Conservation (phyloP, 2,113 vertebrate genomes). For the Recurvirostra avosetta region DNA sequence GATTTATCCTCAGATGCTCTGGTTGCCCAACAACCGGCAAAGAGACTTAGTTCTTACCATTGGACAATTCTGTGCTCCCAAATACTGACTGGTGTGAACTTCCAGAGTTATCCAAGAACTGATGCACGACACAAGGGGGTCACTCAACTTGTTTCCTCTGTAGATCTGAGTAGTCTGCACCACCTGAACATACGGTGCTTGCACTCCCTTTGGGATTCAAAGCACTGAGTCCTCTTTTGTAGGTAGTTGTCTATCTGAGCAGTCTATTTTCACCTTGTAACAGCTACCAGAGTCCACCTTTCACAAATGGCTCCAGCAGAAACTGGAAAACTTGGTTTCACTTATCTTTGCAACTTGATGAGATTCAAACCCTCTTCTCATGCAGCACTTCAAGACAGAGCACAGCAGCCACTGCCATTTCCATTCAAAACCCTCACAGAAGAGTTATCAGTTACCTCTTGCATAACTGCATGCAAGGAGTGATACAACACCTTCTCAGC, state of each 20-base stretch:
- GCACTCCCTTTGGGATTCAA: neutral
- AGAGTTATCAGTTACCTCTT: neutral
- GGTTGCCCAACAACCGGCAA: neutral
- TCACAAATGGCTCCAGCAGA: neutral
- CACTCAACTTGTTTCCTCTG: neutral
- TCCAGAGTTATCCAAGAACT: neutral
- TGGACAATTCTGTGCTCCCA: neutral
- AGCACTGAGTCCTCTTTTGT: neutral
- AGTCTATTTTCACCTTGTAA: neutral
- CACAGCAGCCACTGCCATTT: neutral
- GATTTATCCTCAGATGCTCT: neutral
- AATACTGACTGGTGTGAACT: neutral
- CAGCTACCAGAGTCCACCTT: neutral
- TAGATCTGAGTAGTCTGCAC: neutral
- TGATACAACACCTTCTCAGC: neutral
- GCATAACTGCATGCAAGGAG: neutral
- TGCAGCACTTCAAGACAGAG: neutral
- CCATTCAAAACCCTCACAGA: neutral
- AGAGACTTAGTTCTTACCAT: neutral
- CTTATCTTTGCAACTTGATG: neutral
- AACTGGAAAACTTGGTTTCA: neutral
- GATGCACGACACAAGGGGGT: neutral
- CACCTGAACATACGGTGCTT: neutral
- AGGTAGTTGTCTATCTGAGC: neutral
- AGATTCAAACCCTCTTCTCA: neutral